Base-by-base conservation (phyloP, 2,797 vertebrate species). In the Gymnodraco acuticeps region DNA sequence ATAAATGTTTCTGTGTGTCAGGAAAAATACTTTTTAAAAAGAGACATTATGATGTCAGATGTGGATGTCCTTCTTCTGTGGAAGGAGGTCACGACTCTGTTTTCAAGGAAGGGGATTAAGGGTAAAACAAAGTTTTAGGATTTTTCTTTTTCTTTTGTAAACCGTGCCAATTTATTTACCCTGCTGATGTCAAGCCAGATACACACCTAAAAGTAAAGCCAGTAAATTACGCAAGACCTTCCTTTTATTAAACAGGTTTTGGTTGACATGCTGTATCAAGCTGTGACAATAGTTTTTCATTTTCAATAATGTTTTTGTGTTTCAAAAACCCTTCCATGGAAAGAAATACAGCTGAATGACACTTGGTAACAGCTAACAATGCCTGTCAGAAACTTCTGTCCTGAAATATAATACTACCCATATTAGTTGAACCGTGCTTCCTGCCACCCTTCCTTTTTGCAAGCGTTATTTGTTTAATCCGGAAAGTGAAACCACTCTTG, bases 371-470 rank as follows among this genome's bases (percentile, higher is more conserved):
- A n/a, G 19, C 3, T n/a, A 46, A 12, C 11, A 11, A 27, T 27
- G 27, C 27, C 15, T 41, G 4, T 38, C 14, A 42, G 14, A 47
- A 42, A 38, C 16, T 33, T 75, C 48, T 43, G n/a, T 38, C 67
- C 46, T 59, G 23, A 61, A 56, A 61, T 55, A 69, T 75, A 75
- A 59, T 41, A 54, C 71, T 16, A 46, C 19, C 13, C 17, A 33
- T 3, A 11, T 16, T 51, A 38, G 61, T 52, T 51, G 48, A 78
- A 47, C 23, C 3, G 0, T 38, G 50, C 46, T 19, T 84, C 58
- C 77, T 84, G 77, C 69, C 77, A 82, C 46, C 77, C 55, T 53
- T 56, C 70, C 43, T 62, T 47, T 79, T 13, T 69, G 65, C 63
- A 50, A 47, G 31, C 64, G 62, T 33, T 63, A 23, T 74, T 68